These are phyloP conservation scores for Diaprepes abbreviatus DNA, from an alignment of 2,888 invertebrate species.

Conservation along the genomic window DNA sequence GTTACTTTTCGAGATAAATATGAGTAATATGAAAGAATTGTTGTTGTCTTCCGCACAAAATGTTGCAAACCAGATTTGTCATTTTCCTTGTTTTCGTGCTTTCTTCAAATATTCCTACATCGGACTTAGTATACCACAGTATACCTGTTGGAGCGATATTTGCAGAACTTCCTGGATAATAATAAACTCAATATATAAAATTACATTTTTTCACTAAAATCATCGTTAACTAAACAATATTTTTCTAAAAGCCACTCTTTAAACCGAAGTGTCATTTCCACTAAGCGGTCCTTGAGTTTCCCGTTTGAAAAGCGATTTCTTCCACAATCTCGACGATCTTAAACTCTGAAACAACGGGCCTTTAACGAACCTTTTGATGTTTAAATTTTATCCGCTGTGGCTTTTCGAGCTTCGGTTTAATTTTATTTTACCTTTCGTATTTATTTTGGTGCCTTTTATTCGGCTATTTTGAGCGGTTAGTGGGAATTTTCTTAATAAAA, in stretches of 20 bases:
- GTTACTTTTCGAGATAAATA: too few relatives aligned
- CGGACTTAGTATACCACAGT: too few relatives aligned
- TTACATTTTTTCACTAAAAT: too few relatives aligned
- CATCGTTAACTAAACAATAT: background rate
- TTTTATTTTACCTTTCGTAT: slow-evolving; percentile 31
- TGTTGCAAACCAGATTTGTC: too few relatives aligned
- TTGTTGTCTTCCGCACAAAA: too few relatives aligned
- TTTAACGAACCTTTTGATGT: slow-evolving; percentile 39
- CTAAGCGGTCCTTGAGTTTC: slow-evolving; percentile 16
- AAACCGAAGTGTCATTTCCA: slow-evolving; percentile 30
- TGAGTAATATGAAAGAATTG: too few relatives aligned
- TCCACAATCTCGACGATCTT: slow-evolving; percentile 38
- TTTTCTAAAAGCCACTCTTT: slow-evolving; percentile 1
- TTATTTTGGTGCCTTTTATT: slow-evolving; percentile 20
- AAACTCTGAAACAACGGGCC: slow-evolving; percentile 37
- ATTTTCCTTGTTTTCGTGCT: too few relatives aligned
- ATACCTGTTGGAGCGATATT: too few relatives aligned
- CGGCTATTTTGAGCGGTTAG: slow-evolving; percentile 18
- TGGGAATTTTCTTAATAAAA: slow-evolving; percentile 16
- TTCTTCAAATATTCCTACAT: too few relatives aligned
- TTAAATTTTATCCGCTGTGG: slow-evolving; percentile 35
- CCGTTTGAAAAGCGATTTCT: slow-evolving; percentile 37
- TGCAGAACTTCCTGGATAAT: too few relatives aligned
- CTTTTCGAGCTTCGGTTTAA: slow-evolving; percentile 18
- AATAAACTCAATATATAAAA: too few relatives aligned